Conservation (phyloP, 2,888 invertebrate genomes). For the Elysia crispata region DNA sequence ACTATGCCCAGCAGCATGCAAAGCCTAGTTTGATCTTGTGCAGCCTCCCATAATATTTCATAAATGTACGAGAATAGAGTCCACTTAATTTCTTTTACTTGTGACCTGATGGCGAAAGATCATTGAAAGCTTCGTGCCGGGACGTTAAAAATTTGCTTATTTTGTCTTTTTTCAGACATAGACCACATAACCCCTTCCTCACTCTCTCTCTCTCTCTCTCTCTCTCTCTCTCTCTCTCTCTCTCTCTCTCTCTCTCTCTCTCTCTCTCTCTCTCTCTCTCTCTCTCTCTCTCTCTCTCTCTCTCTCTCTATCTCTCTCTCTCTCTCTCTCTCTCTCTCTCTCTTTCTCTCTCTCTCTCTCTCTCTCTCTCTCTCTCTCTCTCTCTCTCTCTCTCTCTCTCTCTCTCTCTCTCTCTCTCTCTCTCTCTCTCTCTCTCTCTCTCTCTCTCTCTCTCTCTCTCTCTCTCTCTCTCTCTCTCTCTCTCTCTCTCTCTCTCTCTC, state of each 20-base stretch:
- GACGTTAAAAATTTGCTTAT: no score
- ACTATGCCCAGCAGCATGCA: no score
- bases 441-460: conserved; percentile 3
- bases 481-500: background rate
- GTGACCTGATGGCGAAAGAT: no score
- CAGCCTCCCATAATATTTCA: no score
- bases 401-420: background rate
- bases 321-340: conserved; percentile 1
- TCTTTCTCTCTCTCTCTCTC: conserved; percentile 5
- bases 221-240: background rate
- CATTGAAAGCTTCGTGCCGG: no score
- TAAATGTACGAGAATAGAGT: no score
- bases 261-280: background rate
- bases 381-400: background rate
- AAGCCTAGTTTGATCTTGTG: no score
- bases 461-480: background rate
- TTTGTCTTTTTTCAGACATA: no score
- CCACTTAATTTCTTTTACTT: no score
- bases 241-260: conserved; percentile 10
- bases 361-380: background rate
- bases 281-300: conserved; percentile 4
- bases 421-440: background rate
- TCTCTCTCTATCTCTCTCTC: background rate
- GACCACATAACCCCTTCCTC: background rate
- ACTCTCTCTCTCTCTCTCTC: conserved; percentile 6